A percentile compares a stretch with the other conserved stretches of the same genome.
Conservation (phyloP, 2,113 vertebrate genomes). For the Psittacara wagleri region DNA sequence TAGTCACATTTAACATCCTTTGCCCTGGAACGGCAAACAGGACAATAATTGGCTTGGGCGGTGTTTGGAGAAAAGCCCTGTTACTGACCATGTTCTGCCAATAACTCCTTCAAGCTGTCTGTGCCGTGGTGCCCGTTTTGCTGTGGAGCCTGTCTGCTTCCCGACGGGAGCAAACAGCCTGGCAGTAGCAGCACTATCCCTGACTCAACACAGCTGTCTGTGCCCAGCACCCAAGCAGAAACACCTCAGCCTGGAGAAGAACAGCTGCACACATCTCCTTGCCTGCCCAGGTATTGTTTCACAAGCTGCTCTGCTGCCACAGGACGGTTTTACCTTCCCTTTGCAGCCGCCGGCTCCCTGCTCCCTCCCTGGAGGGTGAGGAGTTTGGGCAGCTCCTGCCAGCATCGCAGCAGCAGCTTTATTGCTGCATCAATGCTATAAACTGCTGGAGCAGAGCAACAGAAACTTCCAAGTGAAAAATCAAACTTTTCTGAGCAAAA, state of each 20-base stretch:
- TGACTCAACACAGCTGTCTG: rapidly evolving
- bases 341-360: not conserved
- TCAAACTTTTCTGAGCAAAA: constrained; percentile 14
- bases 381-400: not conserved
- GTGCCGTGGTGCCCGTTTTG: not conserved
- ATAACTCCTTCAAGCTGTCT: not conserved
- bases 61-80: not conserved
- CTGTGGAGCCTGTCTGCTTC: not conserved
- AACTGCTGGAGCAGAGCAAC: constrained; percentile 39
- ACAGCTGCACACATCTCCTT: not conserved
- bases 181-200: not conserved
- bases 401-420: not conserved
- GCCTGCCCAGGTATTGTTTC: not conserved
- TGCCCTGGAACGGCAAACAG: not conserved
- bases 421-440: not conserved
- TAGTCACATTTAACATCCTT: not conserved
- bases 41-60: not conserved
- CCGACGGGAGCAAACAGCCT: not conserved
- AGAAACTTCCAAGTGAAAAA: constrained; percentile 42
- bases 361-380: not conserved
- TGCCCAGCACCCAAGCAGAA: not conserved
- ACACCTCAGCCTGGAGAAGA: not conserved
- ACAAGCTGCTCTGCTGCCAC: rapidly evolving
- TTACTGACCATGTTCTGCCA: not conserved
- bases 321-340: not conserved